A percentile compares a stretch with the other conserved stretches of the same genome.
Conservation (phyloP, 2,113 vertebrate genomes). For the Solea senegalensis region DNA sequence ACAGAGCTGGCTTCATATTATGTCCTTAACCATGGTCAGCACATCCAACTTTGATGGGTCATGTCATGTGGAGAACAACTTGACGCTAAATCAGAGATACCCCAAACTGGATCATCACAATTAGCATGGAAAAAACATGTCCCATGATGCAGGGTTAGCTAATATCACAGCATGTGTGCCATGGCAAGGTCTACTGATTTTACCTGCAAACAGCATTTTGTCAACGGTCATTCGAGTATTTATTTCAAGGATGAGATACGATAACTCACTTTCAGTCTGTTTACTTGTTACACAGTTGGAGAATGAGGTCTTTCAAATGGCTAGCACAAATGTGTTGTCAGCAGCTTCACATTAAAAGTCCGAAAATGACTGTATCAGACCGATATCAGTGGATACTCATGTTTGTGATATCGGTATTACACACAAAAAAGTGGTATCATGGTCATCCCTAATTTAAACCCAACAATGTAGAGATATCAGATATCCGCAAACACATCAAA, state of each 20-base stretch:
- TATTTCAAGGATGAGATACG: not conserved
- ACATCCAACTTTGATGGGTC: constrained; percentile 42
- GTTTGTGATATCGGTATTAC: too few relatives aligned
- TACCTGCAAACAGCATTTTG: not conserved
- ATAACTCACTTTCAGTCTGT: too few relatives aligned
- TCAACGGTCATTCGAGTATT: not conserved
- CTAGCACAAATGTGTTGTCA: too few relatives aligned
- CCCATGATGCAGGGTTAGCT: constrained; percentile 29
- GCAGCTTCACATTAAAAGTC: too few relatives aligned
- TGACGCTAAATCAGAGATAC: constrained; percentile 33
- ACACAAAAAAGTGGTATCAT: too few relatives aligned
- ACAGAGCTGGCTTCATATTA: constrained; percentile 60
- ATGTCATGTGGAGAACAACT: constrained; percentile 25
- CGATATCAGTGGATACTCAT: too few relatives aligned
- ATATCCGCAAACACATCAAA: too few relatives aligned
- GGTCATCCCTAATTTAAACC: too few relatives aligned
- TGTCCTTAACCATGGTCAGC: constrained; percentile 38
- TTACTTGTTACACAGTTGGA: too few relatives aligned
- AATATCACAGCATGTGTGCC: not conserved
- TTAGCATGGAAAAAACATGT: constrained; percentile 20
- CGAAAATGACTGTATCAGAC: too few relatives aligned
- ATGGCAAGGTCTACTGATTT: not conserved
- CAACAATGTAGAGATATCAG: too few relatives aligned
- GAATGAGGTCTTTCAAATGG: too few relatives aligned
- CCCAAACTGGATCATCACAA: constrained; percentile 57